phyloP scores from a whole-genome alignment of 2,797 vertebrate genomes.

The Liparis tanakae region DNA sequence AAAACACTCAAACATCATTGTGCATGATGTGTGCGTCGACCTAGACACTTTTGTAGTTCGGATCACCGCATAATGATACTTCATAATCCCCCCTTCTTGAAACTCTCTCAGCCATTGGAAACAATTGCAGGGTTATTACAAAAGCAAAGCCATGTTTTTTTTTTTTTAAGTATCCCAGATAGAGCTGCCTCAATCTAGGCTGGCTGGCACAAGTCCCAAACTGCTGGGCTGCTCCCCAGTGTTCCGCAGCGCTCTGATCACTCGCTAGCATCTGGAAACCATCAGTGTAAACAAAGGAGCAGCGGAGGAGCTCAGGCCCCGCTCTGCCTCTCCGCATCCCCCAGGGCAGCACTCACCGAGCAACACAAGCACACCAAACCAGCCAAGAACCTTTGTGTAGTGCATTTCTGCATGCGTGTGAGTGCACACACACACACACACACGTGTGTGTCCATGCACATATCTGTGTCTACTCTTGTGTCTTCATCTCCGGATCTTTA shows the following conservation, averaged over 20 bases:
- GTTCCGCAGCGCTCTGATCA: slow-evolving; percentile 73
- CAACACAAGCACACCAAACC: slow-evolving; percentile 86
- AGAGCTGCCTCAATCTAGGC: slow-evolving; percentile 77
- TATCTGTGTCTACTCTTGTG: slow-evolving; percentile 70
- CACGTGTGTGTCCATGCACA: neutral
- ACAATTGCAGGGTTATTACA: slow-evolving; percentile 69
- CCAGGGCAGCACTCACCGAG: slow-evolving; percentile 85
- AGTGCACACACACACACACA: no score
- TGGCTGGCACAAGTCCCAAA: slow-evolving; percentile 83
- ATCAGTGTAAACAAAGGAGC: slow-evolving; percentile 94
- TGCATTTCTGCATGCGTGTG: slow-evolving; percentile 40
- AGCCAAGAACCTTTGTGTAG: slow-evolving; percentile 66
- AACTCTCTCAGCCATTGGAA: slow-evolving; percentile 55
- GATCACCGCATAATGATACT: slow-evolving; percentile 16
- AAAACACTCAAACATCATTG: slow-evolving; percentile 50
- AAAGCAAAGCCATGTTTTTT: slow-evolving; percentile 71
- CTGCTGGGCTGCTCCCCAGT: slow-evolving; percentile 85
- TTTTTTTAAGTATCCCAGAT: slow-evolving; percentile 78
- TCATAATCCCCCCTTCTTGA: slow-evolving; percentile 55
- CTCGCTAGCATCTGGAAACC: slow-evolving; percentile 94
- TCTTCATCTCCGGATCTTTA: slow-evolving; percentile 84
- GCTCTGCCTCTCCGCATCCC: slow-evolving; percentile 81
- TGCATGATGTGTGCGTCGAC: neutral
- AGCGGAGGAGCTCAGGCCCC: slow-evolving; percentile 88
- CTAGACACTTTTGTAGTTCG: slow-evolving; percentile 15